These are phyloP conservation scores for Acleris literana DNA, from an alignment of 2,888 invertebrate genomes.

Conservation along the genomic window DNA sequence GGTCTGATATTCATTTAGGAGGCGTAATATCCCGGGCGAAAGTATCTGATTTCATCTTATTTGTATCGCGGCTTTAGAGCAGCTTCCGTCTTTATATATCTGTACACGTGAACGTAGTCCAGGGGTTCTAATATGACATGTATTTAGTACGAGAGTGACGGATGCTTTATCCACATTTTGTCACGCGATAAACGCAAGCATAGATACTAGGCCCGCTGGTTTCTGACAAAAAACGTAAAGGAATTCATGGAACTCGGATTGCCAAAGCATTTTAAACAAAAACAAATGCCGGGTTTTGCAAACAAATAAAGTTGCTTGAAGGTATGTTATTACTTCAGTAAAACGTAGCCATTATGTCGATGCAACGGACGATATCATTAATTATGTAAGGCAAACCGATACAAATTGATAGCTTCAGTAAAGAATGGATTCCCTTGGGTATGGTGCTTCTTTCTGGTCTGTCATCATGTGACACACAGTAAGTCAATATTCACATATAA, in stretches of 20 bases:
- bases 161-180: no score
- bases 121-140: no score
- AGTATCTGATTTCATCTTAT: constrained; percentile 35
- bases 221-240: no score
- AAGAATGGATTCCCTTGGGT: neutral
- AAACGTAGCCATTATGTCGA: constrained; percentile 10
- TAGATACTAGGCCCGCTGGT: no score
- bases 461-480: no score
- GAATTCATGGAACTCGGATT: no score
- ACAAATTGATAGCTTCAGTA: neutral
- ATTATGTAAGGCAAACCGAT: constrained; percentile 3
- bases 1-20: constrained; percentile 58
- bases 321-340: neutral
- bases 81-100: neutral
- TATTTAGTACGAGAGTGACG: no score
- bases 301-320: neutral
- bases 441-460: no score
- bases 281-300: neutral
- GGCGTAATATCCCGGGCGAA: constrained; percentile 32
- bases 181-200: no score
- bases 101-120: no score
- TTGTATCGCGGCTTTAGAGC: constrained; percentile 14
- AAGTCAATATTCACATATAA: no score
- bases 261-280: neutral
- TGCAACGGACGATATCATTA: constrained; percentile 2